Evolutionary conservation across 2,888 invertebrate genomes (phyloP).

Genomic region (Andrena bicolor): DNA sequence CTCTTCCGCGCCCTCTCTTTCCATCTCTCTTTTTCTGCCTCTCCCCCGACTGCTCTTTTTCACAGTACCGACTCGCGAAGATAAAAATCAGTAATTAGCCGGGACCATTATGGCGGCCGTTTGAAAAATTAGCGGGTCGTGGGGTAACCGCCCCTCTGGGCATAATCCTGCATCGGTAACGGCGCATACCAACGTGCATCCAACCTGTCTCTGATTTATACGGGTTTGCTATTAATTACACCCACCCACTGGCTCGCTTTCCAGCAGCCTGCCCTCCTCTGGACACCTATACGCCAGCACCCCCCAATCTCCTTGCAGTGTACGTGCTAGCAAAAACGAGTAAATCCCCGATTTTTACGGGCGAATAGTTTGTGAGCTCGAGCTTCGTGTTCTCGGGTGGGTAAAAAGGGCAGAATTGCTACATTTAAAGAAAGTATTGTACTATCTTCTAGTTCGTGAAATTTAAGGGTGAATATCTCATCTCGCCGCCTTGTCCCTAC

Average conservation of each 20-base stretch:
- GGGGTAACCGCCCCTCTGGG: constrained; percentile 84
- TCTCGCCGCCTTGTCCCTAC: too few relatives aligned
- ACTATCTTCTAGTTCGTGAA: too few relatives aligned
- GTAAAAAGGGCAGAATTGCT: too few relatives aligned
- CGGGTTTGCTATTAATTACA: constrained; percentile 85
- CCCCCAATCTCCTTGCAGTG: constrained; percentile 14
- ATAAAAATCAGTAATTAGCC: constrained; percentile 85
- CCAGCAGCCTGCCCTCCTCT: constrained; percentile 45
- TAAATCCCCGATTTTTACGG: background rate
- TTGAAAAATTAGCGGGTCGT: constrained; percentile 84
- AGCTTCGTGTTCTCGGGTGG: too few relatives aligned
- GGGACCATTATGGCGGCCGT: constrained; percentile 83
- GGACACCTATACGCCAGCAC: constrained; percentile 2
- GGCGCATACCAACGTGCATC: constrained; percentile 79
- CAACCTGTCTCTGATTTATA: constrained; percentile 84
- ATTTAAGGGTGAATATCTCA: too few relatives aligned
- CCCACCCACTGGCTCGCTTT: constrained; percentile 54
- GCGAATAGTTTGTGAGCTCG: too few relatives aligned
- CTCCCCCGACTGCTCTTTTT: constrained; percentile 44
- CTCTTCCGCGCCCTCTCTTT: constrained; percentile 37
- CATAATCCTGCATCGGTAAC: constrained; percentile 80
- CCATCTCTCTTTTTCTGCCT: constrained; percentile 15
- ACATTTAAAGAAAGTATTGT: too few relatives aligned
- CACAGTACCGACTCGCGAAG: constrained; percentile 75
- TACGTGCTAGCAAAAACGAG: constrained; percentile 15